These are phyloP conservation scores for Neofelis nebulosa DNA, from an alignment of 2,113 vertebrate genomes.

Conservation along the genomic window DNA sequence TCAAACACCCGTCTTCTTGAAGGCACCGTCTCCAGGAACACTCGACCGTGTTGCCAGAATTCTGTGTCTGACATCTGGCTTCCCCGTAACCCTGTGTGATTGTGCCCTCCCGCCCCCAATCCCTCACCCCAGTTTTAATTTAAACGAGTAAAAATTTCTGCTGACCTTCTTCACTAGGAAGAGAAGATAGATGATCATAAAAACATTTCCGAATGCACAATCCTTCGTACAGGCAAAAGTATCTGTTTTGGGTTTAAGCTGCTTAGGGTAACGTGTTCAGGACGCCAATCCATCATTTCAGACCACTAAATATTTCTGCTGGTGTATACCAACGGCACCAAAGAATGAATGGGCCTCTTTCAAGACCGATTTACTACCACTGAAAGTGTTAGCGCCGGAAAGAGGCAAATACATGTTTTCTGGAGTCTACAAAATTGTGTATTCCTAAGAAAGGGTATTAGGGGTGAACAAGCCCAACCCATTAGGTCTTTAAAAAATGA, in stretches of 20 bases:
- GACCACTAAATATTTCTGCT: neutral
- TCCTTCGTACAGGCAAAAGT: neutral
- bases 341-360: neutral
- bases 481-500: constrained; percentile 36
- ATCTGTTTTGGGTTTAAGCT: neutral
- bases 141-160: neutral
- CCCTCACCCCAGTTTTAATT: neutral
- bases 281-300: neutral
- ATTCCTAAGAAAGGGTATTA: neutral
- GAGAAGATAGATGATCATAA: neutral
- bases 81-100: neutral
- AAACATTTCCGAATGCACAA: neutral
- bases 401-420: constrained; percentile 22
- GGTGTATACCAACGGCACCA: neutral
- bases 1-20: neutral
- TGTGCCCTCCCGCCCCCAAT: neutral
- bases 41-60: neutral
- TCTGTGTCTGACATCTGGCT: neutral
- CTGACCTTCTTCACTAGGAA: neutral
- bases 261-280: neutral
- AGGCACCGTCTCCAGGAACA: neutral
- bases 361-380: constrained; percentile 30
- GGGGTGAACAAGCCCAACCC: neutral
- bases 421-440: constrained; percentile 19
- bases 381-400: neutral